Evolutionary conservation across 2,797 vertebrate species (phyloP), one percentile per base, ranked within the genome.

Genomic region (Phoxinus dragarum): DNA sequence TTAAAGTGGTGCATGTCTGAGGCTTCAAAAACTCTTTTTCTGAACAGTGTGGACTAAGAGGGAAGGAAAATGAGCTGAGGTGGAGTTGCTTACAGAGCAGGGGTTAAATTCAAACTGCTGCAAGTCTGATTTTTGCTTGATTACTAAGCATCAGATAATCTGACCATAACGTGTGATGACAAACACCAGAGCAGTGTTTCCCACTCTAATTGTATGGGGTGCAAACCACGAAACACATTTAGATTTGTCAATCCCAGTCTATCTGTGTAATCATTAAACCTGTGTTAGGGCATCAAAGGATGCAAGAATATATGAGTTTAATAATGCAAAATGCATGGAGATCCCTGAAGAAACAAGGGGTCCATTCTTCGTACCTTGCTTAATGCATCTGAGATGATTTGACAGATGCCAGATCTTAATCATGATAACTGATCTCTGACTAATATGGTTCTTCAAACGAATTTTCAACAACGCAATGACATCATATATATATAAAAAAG

Each of bases 61-160:
- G 42, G 36, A 83, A 59, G n/a, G 44, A 56, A 85, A 82, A 36
- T 52, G 73, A 72, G 68, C 21, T 36, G 47, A 86, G 80, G 59
- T 47, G 44, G 19, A 83, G 80, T 82, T 75, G 73, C 80, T 83
- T 66, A 72, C 80, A 44, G 31, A 34, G 17, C 42, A 71, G 10
- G 31, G 81, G 73, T 82, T 88, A 68, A 79, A 69, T 81, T 84
- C 36, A 54, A 49, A 78, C 73, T 79, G 59, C 80, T 49, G 34
- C 36, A 40, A 72, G 64, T 68, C 36, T 14, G 66, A 82, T 64
- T 78, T 85, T 66, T n/a, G 59, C 64, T 44, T 12, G 52, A 66
- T 80, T 54, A 75, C 61, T 36, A 86, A 68, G 34, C 52, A 47
- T 61, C 23, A 71, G 56, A 78, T 64, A 56, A 69, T 42, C 69